Conservation (phyloP, 2,113 vertebrate species). For the Chroicocephalus ridibundus region DNA sequence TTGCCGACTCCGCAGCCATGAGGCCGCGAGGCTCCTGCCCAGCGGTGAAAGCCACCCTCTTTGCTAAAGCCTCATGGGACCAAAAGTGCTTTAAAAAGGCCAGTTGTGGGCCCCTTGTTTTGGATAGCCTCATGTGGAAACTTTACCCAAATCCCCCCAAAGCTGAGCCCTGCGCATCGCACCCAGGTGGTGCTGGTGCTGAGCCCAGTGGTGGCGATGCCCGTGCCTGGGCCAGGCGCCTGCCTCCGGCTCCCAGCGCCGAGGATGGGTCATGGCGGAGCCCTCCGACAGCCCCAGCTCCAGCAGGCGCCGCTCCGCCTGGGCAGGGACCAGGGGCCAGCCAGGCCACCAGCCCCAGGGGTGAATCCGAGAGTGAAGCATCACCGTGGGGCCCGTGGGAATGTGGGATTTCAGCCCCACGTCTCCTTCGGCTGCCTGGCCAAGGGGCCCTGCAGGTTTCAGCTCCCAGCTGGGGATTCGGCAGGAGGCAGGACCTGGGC, state of each 20-base stretch:
- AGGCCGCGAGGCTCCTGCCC: neutral
- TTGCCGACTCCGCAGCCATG: neutral
- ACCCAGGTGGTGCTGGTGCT: neutral
- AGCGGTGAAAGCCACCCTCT: neutral
- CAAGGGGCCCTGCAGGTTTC: neutral
- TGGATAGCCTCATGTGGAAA: neutral
- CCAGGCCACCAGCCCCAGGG: neutral
- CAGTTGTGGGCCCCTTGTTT: neutral
- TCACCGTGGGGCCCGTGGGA: accelerated
- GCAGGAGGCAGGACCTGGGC: neutral
- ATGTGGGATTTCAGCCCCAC: neutral
- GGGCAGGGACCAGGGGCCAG: neutral
- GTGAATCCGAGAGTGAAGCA: neutral
- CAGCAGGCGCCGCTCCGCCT: neutral
- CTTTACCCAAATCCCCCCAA: neutral
- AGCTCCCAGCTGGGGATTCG: accelerated
- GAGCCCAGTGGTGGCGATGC: neutral
- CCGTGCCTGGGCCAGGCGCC: neutral
- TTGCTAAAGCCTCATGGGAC: neutral
- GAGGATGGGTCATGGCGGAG: neutral
- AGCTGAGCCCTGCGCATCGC: accelerated
- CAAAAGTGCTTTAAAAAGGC: neutral
- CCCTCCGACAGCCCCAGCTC: neutral
- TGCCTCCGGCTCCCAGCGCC: neutral
- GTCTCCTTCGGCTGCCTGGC: accelerated